A percentile compares a stretch with the other conserved stretches of the same genome.
Conservation (phyloP, 1,140 invertebrate species). For the Drosophila ercepeae region DNA sequence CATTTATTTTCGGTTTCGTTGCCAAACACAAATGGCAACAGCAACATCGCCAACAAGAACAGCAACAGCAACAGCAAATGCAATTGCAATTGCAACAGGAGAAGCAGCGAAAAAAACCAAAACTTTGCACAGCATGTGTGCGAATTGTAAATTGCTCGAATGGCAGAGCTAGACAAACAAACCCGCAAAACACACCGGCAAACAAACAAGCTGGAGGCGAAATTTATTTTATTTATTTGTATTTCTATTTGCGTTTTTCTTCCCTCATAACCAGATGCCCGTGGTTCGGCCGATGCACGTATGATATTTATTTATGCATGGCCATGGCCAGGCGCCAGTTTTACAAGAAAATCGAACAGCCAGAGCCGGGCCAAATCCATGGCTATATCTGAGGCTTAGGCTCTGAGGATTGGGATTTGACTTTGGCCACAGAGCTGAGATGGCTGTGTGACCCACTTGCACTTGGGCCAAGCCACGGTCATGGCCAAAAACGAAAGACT, state of each 20-base stretch:
- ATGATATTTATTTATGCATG: slow-evolving; percentile 74
- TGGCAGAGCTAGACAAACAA: slow-evolving; percentile 58
- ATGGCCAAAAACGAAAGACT: slow-evolving; percentile 68
- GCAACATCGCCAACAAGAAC: slow-evolving; percentile 11
- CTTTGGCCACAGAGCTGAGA: not conserved
- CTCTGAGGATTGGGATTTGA: not conserved
- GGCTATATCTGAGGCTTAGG: not conserved
- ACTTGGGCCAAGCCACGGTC: slow-evolving; percentile 34
- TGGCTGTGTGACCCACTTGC: slow-evolving; percentile 65
- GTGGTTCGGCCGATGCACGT: slow-evolving; percentile 29
- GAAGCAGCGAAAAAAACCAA: slow-evolving; percentile 32
- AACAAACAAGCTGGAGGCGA: slow-evolving; percentile 68
- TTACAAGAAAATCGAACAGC: slow-evolving; percentile 58
- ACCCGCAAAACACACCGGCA: slow-evolving; percentile 24
- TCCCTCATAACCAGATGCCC: slow-evolving; percentile 59
- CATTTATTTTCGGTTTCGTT: slow-evolving; percentile 80
- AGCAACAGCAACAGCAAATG: slow-evolving; percentile 31
- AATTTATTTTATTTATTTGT: slow-evolving; percentile 61
- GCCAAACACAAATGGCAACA: slow-evolving; percentile 42
- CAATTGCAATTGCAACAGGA: slow-evolving; percentile 1
- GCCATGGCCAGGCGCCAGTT: slow-evolving; percentile 53
- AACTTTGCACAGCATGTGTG: slow-evolving; percentile 68
- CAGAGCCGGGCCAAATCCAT: slow-evolving; percentile 13
- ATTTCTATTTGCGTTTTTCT: slow-evolving; percentile 66
- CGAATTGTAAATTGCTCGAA: slow-evolving; percentile 75